Percentiles rank a stretch among this genome's conserved stretches.
Evolutionary conservation across 2,113 vertebrate genomes (phyloP).

Genomic region (Thymallus thymallus): DNA sequence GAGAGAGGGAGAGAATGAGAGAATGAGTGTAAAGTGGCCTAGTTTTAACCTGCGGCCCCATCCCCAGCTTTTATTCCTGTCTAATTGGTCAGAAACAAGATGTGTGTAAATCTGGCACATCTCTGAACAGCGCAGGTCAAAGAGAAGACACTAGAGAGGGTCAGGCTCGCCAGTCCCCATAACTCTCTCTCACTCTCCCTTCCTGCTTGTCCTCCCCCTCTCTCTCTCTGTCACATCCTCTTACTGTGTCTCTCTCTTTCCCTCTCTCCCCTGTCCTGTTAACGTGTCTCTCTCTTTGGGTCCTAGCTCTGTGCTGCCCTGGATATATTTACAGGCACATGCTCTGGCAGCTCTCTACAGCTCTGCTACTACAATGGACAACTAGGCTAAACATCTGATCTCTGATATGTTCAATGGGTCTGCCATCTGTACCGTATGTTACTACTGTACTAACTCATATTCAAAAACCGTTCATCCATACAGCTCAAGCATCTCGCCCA

Average conservation of each 20-base stretch:
- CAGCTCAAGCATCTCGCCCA: too few relatives aligned
- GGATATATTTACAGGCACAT: neutral
- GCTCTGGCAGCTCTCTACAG: neutral
- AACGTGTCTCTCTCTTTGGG: neutral
- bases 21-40: slow-evolving; percentile 42
- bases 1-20: slow-evolving; percentile 16
- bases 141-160: neutral
- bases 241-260: neutral
- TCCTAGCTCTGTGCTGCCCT: neutral
- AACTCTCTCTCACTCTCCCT: neutral
- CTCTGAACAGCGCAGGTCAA: neutral
- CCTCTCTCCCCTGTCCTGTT: neutral
- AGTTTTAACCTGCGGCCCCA: slow-evolving; percentile 52
- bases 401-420: neutral
- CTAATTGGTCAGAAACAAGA: neutral
- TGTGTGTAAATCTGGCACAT: neutral
- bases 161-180: neutral
- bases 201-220: slow-evolving; percentile 6
- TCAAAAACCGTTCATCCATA: too few relatives aligned
- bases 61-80: neutral
- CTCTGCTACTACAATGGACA: neutral
- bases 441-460: neutral
- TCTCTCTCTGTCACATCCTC: neutral
- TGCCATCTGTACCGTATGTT: neutral
- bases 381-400: neutral